Conservation (phyloP, 2,113 vertebrate genomes). For the Python bivittatus region DNA sequence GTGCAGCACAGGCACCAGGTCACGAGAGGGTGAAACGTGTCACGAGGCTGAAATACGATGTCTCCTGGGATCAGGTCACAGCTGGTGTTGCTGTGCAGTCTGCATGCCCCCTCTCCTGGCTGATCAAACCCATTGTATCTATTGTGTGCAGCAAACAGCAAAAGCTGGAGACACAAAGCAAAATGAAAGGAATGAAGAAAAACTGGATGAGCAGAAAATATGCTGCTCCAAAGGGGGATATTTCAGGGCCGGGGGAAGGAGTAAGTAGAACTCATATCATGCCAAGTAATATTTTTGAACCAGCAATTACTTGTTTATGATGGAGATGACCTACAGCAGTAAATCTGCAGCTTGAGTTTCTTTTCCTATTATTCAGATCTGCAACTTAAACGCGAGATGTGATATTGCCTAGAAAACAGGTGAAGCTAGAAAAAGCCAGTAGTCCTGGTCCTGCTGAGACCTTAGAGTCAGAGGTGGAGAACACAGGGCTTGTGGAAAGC, state of each 20-base stretch:
- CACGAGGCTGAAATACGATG: slow-evolving; percentile 42
- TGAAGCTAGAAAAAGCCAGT: neutral
- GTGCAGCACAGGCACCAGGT: slow-evolving; percentile 45
- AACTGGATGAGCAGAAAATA: neutral
- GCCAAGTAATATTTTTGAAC: neutral
- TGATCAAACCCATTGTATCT: slow-evolving; percentile 21
- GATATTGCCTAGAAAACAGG: neutral
- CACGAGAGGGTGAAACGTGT: slow-evolving; percentile 58
- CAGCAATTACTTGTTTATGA: slow-evolving; percentile 35
- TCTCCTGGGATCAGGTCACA: slow-evolving; percentile 43
- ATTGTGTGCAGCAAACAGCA: slow-evolving; percentile 7
- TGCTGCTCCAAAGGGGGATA: fast-evolving
- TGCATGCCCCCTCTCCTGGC: slow-evolving; percentile 9
- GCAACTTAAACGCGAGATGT: neutral
- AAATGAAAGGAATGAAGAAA: slow-evolving; percentile 7
- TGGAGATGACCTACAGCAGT: neutral
- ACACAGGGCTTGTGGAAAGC: neutral
- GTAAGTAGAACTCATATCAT: neutral
- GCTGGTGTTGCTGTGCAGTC: slow-evolving; percentile 27
- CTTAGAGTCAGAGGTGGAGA: neutral
- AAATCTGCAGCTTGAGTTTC: neutral
- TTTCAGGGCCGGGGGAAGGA: neutral
- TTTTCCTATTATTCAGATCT: slow-evolving; percentile 36
- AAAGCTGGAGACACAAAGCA: neutral
- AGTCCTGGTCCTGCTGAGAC: neutral